Conservation (phyloP, 2,888 invertebrate species). For the Nycteola revayana region DNA sequence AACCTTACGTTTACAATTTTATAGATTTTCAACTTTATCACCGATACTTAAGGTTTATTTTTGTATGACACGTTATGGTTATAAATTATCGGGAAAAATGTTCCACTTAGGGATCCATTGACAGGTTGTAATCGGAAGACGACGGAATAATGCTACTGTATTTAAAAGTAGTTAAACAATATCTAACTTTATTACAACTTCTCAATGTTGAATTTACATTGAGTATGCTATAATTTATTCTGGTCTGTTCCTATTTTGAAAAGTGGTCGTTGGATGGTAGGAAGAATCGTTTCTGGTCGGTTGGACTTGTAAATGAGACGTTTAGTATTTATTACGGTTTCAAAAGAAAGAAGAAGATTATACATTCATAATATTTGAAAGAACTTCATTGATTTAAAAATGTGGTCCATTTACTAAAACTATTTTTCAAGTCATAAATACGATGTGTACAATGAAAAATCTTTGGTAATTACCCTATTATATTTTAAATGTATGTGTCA, state of each 20-base stretch:
- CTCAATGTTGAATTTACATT: conserved; percentile 8
- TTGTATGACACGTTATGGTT: conserved; percentile 1
- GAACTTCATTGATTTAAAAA: background rate
- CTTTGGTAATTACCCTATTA: no score
- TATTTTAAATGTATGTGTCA: no score
- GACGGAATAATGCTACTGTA: conserved; percentile 25
- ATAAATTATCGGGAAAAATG: conserved; percentile 18
- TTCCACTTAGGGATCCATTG: conserved; percentile 23
- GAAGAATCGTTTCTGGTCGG: conserved; percentile 11
- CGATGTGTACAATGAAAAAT: no score
- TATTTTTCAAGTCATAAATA: no score
- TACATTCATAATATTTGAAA: background rate
- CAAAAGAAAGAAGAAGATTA: conserved; percentile 5
- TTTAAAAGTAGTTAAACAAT: conserved; percentile 2
- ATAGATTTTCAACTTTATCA: background rate
- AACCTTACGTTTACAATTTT: background rate
- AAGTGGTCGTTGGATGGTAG: conserved; percentile 11
- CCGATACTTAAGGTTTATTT: conserved; percentile 2
- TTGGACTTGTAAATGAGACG: conserved; percentile 11
- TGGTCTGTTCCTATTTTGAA: conserved; percentile 14
- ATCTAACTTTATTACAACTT: conserved; percentile 7
- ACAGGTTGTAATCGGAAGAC: conserved; percentile 30
- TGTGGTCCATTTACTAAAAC: no score
- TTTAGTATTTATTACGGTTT: conserved; percentile 6
- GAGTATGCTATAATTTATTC: conserved; percentile 10